A percentile compares a stretch with the other conserved stretches of the same genome.
These are phyloP conservation scores for Ectemnius lituratus DNA, from an alignment of 2,888 invertebrate genomes.

Conservation along the genomic window DNA sequence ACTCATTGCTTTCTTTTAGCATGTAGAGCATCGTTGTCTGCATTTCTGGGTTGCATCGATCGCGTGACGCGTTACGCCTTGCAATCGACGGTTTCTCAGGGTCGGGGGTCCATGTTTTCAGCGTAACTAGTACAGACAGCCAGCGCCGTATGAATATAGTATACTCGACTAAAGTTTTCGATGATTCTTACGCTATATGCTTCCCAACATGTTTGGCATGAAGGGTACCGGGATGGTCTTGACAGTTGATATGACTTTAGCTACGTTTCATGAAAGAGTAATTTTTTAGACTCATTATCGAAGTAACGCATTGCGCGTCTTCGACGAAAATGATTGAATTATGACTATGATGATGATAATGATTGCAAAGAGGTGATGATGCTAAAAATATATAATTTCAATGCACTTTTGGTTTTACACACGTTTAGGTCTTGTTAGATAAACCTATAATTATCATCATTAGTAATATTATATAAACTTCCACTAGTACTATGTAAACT, in stretches of 20 bases:
- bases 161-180: constrained; percentile 40
- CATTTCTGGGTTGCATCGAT: constrained; percentile 53
- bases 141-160: constrained; percentile 43
- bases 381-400: no score
- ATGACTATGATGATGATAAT: no score
- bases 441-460: no score
- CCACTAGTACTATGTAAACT: no score
- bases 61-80: constrained; percentile 32
- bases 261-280: neutral
- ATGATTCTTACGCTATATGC: constrained; percentile 36
- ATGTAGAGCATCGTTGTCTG: constrained; percentile 12
- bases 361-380: no score
- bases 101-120: constrained; percentile 57
- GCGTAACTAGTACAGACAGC: constrained; percentile 53
- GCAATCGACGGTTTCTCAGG: constrained; percentile 26
- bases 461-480: no score
- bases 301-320: no score
- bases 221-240: constrained; percentile 44
- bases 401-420: no score
- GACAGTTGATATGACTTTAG: constrained; percentile 23
- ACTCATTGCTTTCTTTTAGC: constrained; percentile 19
- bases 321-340: no score
- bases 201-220: constrained; percentile 40
- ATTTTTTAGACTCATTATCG: neutral
- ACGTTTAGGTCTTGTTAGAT: no score